These are phyloP conservation scores for Romanogobio albipinnatus DNA, from an alignment of 2,113 vertebrate genomes.

Conservation along the genomic window DNA sequence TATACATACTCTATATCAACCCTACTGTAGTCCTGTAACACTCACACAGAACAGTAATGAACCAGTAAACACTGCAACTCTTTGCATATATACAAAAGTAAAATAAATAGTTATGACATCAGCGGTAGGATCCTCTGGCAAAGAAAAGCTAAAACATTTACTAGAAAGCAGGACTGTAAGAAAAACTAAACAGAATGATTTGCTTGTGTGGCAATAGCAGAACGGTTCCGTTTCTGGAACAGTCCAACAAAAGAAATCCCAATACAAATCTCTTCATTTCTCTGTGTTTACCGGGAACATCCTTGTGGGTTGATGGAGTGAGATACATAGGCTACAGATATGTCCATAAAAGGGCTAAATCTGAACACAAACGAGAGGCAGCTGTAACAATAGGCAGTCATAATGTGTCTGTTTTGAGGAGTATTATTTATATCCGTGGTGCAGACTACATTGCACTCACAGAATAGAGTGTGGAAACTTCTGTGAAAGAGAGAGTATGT, in stretches of 20 bases:
- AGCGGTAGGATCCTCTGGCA: not conserved
- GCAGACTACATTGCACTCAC: conserved; percentile 26
- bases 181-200: not conserved
- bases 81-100: not conserved
- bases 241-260: not conserved
- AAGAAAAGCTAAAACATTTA: conserved; percentile 28
- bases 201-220: not conserved
- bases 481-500: conserved; percentile 17
- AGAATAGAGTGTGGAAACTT: conserved; percentile 20
- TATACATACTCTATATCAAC: conserved; percentile 18
- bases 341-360: conserved; percentile 32
- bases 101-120: conserved; percentile 29
- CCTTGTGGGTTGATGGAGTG: not conserved
- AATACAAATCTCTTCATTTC: not conserved
- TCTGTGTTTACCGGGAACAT: not conserved
- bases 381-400: conserved; percentile 20
- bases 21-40: conserved; percentile 6
- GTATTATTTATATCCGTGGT: conserved; percentile 39
- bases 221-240: not conserved
- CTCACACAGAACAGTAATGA: not conserved
- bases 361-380: conserved; percentile 26
- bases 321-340: not conserved
- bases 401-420: conserved; percentile 20
- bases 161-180: conserved; percentile 21
- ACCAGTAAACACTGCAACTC: not conserved